phyloP scores from a whole-genome alignment of 2,888 invertebrate species.

The Furcula furcula region DNA sequence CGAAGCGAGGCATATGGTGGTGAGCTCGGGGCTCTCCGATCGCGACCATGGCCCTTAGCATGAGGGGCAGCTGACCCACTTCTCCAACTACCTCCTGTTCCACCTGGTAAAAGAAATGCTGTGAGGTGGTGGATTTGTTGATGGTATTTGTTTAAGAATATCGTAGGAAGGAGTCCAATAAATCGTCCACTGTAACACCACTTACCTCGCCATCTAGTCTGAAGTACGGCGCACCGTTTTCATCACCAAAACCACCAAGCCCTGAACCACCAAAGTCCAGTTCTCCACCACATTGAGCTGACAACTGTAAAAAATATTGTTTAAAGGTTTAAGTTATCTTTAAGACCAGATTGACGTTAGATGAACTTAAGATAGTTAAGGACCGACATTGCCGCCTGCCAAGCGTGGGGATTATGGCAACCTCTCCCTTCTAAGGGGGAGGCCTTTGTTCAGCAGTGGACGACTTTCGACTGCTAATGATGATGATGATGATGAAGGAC shows the following conservation, averaged over 20 bases:
- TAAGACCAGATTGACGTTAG: too few species aligned
- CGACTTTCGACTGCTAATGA: too few species aligned
- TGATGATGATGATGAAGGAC: too few species aligned
- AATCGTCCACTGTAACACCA: too few species aligned
- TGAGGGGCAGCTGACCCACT: slow-evolving; percentile 89
- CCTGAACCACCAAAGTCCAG: slow-evolving; percentile 72
- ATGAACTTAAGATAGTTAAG: too few species aligned
- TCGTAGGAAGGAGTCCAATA: too few species aligned
- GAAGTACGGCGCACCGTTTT: slow-evolving; percentile 73
- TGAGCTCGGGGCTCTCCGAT: slow-evolving; percentile 73
- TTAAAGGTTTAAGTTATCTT: too few species aligned
- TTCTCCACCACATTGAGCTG: slow-evolving; percentile 75
- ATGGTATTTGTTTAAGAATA: background rate
- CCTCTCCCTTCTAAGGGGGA: too few species aligned
- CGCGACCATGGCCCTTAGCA: slow-evolving; percentile 91
- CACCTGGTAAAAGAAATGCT: slow-evolving; percentile 43
- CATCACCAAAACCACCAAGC: slow-evolving; percentile 73
- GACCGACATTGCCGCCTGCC: too few species aligned
- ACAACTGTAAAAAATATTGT: slow-evolving; percentile 55
- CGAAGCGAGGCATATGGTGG: slow-evolving; percentile 62
- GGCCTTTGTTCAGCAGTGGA: too few species aligned
- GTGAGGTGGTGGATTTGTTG: too few species aligned
- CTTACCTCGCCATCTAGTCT: slow-evolving; percentile 75
- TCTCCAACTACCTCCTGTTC: slow-evolving; percentile 80
- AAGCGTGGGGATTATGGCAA: too few species aligned